Evolutionary conservation across 2,113 vertebrate species (phyloP).

Genomic region (Eudyptes chrysolophus): DNA sequence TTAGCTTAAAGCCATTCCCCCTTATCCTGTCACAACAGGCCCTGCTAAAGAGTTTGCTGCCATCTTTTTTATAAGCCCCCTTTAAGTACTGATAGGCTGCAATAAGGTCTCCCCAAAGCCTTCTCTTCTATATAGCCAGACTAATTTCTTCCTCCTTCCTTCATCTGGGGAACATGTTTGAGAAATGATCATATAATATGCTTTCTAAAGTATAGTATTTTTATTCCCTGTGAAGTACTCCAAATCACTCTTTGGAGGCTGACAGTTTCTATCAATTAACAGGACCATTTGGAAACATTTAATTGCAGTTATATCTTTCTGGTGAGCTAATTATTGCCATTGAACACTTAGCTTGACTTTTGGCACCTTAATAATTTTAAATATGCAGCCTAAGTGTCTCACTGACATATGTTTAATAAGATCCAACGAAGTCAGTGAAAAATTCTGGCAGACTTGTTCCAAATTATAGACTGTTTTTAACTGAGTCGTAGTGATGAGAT

Average conservation of each 20-base stretch:
- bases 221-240: background rate
- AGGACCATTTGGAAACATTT: background rate
- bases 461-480: background rate
- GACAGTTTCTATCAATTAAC: background rate
- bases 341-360: background rate
- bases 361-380: background rate
- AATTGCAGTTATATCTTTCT: background rate
- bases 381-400: background rate
- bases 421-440: background rate
- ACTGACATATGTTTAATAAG: background rate
- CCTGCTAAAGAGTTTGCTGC: too few species aligned
- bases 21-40: too few species aligned
- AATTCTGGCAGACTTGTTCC: background rate
- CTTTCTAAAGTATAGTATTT: background rate
- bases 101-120: too few species aligned
- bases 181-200: background rate
- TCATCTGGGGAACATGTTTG: background rate
- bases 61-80: too few species aligned
- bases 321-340: background rate
- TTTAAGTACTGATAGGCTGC: too few species aligned
- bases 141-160: background rate
- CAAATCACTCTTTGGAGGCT: background rate
- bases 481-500: background rate
- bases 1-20: too few species aligned
- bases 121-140: background rate